These are phyloP conservation scores for Halichoeres trimaculatus DNA, from an alignment of 2,113 vertebrate genomes.

Conservation along the genomic window DNA sequence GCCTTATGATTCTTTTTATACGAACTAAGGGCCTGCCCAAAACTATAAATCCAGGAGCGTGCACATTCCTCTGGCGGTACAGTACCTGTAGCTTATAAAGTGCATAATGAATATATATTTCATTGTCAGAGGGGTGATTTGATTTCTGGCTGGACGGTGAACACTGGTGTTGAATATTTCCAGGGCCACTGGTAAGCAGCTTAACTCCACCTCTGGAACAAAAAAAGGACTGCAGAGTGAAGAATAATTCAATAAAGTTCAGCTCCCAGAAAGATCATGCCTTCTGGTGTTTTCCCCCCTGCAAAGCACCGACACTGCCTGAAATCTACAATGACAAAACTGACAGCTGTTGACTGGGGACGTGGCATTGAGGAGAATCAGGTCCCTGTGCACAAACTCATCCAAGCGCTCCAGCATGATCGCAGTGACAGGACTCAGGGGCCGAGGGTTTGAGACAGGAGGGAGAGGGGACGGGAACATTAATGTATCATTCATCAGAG, in stretches of 20 bases:
- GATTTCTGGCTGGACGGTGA: slow-evolving; percentile 39
- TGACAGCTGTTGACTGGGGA: slow-evolving; percentile 74
- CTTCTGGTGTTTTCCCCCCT: slow-evolving; percentile 39
- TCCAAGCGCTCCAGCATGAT: slow-evolving; percentile 59
- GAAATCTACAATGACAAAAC: slow-evolving; percentile 76
- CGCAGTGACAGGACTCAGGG: slow-evolving; percentile 64
- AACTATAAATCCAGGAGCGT: neutral
- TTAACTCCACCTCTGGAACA: slow-evolving; percentile 69
- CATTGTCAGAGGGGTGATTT: slow-evolving; percentile 21
- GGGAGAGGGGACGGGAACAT: slow-evolving; percentile 44
- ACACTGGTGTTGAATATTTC: slow-evolving; percentile 43
- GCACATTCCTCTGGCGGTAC: neutral
- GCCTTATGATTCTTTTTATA: neutral
- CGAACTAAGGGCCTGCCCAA: neutral
- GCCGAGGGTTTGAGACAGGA: slow-evolving; percentile 28
- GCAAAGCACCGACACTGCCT: slow-evolving; percentile 54
- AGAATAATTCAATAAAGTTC: slow-evolving; percentile 73
- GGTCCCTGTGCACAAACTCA: slow-evolving; percentile 61
- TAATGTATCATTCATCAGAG: slow-evolving; percentile 81
- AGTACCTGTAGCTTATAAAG: slow-evolving; percentile 15
- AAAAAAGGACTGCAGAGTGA: slow-evolving; percentile 53
- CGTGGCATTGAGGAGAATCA: slow-evolving; percentile 61
- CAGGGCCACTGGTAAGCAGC: slow-evolving; percentile 71
- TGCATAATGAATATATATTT: slow-evolving; percentile 26
- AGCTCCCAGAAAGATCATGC: slow-evolving; percentile 64